Evolutionary conservation across 2,888 invertebrate genomes (phyloP), one percentile per base, ranked within the genome.

Genomic region (Clusia tigrina): DNA sequence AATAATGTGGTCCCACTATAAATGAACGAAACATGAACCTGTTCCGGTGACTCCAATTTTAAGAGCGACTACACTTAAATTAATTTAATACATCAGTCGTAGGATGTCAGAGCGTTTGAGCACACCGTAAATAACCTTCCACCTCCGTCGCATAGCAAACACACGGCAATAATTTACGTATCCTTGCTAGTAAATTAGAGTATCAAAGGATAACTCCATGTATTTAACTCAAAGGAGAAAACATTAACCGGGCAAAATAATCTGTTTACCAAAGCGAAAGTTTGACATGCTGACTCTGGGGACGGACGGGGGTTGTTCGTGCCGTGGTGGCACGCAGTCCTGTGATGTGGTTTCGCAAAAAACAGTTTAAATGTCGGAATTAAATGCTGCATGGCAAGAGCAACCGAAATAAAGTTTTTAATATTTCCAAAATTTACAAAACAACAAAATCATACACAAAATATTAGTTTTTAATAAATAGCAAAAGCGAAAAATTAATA

Each of bases 191-290:
- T 76, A 76, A 76, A 78, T 76, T 71, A 77, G 67, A 65, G 61
- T 70, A 70, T 77, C 78, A 77, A 76, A 74, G 78, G 78, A 78
- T 76, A 78, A 71, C 68, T 73, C 71, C 54, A 55, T 25, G 54
- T 57, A 61, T 62, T 62, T 62, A 62, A 58, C 57, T 46, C 58
- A 48, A 20, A 54, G 54, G 10, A 54, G 54, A 26, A 55, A 22
- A 24, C 38, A 37, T 55, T 46, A 22, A 46, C 57, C 42, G 46
- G 46, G 24, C 12, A 23, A 46, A 57, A 25, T 57, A 46, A 57
- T 24, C 42, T 57, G 48, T 57, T 57, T 46, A 32, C 26, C 25
- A 57, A 57, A 57, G 57, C 17, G 57, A n/a, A 22, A 57, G 57
- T 57, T 57, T 57, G 57, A 55, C 55, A 55, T 55, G 23, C 2